phyloP scores from a whole-genome alignment of 2,113 vertebrate genomes.

The Hepsetus odoe region DNA sequence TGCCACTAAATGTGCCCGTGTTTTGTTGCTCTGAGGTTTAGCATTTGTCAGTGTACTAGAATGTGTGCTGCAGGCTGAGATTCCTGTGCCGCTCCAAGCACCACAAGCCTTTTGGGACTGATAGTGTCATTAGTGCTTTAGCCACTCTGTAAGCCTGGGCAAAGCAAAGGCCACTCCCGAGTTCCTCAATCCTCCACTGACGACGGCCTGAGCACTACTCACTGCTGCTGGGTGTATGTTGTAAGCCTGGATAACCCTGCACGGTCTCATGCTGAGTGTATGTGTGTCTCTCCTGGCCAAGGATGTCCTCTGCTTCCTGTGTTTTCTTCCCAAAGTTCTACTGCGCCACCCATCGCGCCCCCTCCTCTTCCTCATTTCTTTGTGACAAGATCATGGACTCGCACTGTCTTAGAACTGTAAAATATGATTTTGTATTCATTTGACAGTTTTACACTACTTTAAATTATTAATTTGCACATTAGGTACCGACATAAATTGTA shows the following conservation, averaged over 20 bases:
- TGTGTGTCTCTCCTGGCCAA: constrained; percentile 72
- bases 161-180: constrained; percentile 60
- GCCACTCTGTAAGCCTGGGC: constrained; percentile 66
- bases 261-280: constrained; percentile 29
- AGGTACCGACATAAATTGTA: constrained; percentile 79
- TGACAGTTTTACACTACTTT: constrained; percentile 78
- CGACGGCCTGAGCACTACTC: constrained; percentile 60
- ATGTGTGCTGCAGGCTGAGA: background rate
- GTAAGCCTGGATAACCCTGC: constrained; percentile 64
- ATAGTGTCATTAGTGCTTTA: constrained; percentile 74
- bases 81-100: constrained; percentile 68
- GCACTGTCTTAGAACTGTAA: constrained; percentile 75
- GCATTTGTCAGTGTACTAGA: constrained; percentile 9
- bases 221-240: constrained; percentile 72
- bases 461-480: constrained; percentile 86
- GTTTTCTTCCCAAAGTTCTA: constrained; percentile 72
- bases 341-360: constrained; percentile 65
- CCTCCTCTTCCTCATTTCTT: constrained; percentile 70
- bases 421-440: constrained; percentile 79
- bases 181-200: constrained; percentile 71
- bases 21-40: constrained; percentile 8
- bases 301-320: constrained; percentile 76
- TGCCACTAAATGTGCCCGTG: background rate
- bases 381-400: constrained; percentile 73
- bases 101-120: constrained; percentile 69